A percentile compares a stretch with the other conserved stretches of the same genome.
These are phyloP conservation scores for Corydoras maculifer DNA, from an alignment of 2,113 vertebrate species.

Conservation along the genomic window DNA sequence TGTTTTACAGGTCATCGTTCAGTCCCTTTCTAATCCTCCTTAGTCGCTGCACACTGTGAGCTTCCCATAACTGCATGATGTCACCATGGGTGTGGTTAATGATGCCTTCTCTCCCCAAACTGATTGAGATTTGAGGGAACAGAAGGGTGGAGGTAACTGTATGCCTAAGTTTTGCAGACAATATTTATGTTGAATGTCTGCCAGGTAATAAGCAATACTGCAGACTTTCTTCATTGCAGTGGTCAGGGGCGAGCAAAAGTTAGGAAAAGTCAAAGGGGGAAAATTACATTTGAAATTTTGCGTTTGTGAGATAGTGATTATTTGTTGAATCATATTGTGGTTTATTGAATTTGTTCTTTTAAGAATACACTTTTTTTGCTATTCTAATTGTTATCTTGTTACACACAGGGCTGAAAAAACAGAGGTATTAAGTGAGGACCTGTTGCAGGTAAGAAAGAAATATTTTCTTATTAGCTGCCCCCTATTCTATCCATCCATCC, in stretches of 20 bases:
- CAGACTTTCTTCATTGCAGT: background rate
- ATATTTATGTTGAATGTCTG: conserved; percentile 25
- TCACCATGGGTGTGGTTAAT: background rate
- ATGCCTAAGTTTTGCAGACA: background rate
- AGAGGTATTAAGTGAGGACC: conserved; percentile 89
- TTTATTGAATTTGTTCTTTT: conserved; percentile 17
- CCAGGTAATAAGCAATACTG: conserved; percentile 3
- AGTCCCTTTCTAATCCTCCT: background rate
- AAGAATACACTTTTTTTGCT: conserved; percentile 19
- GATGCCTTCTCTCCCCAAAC: background rate
- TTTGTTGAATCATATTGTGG: background rate
- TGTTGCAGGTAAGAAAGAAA: conserved; percentile 77
- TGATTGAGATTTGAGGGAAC: background rate
- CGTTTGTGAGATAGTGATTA: background rate
- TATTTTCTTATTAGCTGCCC: too few species aligned
- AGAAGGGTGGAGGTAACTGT: background rate
- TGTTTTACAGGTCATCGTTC: background rate
- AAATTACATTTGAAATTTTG: background rate
- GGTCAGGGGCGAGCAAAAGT: background rate
- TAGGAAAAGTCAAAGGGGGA: background rate
- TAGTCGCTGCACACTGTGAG: conserved; percentile 5
- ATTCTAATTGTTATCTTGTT: conserved; percentile 18
- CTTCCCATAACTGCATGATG: conserved; percentile 8
- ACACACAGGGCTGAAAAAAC: conserved; percentile 89
- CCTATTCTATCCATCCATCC: too few species aligned